Evolutionary conservation across 2,113 vertebrate genomes (phyloP).

Genomic region (Dendrocopos noguchii): DNA sequence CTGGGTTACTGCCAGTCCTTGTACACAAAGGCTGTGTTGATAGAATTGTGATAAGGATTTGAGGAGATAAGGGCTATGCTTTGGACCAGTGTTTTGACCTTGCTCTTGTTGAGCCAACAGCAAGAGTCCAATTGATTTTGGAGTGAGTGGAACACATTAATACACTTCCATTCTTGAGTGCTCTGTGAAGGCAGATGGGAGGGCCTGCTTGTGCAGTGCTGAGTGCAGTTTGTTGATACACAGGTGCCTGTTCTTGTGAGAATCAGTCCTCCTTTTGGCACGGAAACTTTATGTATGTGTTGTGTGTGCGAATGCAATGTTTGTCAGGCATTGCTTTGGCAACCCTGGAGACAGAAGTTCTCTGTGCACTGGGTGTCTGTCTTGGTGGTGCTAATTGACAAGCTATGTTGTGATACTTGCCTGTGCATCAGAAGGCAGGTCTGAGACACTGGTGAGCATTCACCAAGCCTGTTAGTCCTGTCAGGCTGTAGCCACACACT

Average conservation of each 20-base stretch:
- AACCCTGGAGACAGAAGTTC: conserved; percentile 36
- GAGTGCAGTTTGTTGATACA: conserved; percentile 43
- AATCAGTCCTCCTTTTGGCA: conserved; percentile 41
- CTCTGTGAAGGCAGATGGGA: conserved; percentile 13
- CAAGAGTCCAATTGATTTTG: background rate
- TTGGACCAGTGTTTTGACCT: conserved; percentile 13
- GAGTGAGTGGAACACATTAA: background rate
- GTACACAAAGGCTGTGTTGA: conserved; percentile 29
- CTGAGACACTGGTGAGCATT: background rate
- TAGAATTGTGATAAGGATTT: conserved; percentile 8
- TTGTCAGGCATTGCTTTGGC: conserved; percentile 51
- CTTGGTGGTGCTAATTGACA: background rate
- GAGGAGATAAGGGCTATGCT: conserved; percentile 7
- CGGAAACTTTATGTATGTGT: conserved; percentile 34
- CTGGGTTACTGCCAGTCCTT: conserved; percentile 13
- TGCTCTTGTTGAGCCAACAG: conserved; percentile 30
- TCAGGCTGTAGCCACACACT: conserved; percentile 9
- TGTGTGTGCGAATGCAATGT: conserved; percentile 44
- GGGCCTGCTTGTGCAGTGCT: conserved; percentile 11
- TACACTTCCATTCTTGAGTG: background rate
- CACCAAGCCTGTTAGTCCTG: conserved; percentile 33
- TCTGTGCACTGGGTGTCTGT: background rate
- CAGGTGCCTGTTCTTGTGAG: conserved; percentile 29
- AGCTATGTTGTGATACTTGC: background rate
- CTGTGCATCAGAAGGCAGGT: conserved; percentile 11